phyloP scores from a whole-genome alignment of 1,140 invertebrate species.

The Geopemphigus sp. region DNA sequence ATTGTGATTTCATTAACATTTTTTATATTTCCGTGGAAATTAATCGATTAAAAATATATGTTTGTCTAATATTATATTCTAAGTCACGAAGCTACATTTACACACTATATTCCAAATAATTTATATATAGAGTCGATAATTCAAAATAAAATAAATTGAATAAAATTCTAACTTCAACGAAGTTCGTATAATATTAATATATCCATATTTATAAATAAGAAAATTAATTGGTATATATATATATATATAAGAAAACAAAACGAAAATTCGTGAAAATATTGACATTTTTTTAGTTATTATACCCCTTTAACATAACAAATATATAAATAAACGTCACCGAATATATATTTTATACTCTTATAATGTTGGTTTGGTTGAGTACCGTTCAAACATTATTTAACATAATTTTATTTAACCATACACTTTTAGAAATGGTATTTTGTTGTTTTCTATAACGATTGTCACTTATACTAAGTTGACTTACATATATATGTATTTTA shows the following conservation, averaged over 20 bases:
- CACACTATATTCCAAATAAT: too few relatives aligned
- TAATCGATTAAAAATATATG: neutral
- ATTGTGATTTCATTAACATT: neutral
- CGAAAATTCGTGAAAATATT: too few relatives aligned
- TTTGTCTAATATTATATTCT: neutral
- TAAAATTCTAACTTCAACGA: too few relatives aligned
- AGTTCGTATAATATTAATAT: too few relatives aligned
- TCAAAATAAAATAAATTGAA: too few relatives aligned
- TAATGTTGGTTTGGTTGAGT: neutral
- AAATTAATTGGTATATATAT: too few relatives aligned
- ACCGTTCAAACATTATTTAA: conserved; percentile 8
- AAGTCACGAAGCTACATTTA: too few relatives aligned
- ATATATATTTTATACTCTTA: neutral
- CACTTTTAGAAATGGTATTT: neutral
- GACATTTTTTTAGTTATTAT: too few relatives aligned
- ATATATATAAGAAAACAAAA: too few relatives aligned
- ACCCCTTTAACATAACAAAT: neutral
- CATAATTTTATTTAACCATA: neutral
- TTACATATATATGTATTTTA: neutral
- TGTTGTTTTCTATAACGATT: neutral
- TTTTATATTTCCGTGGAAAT: neutral
- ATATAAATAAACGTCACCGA: neutral
- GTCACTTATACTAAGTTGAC: conserved; percentile 8
- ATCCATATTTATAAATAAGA: too few relatives aligned
- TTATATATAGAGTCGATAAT: too few relatives aligned